phyloP scores from a whole-genome alignment of 2,113 vertebrate species.

The Malurus elegans region DNA sequence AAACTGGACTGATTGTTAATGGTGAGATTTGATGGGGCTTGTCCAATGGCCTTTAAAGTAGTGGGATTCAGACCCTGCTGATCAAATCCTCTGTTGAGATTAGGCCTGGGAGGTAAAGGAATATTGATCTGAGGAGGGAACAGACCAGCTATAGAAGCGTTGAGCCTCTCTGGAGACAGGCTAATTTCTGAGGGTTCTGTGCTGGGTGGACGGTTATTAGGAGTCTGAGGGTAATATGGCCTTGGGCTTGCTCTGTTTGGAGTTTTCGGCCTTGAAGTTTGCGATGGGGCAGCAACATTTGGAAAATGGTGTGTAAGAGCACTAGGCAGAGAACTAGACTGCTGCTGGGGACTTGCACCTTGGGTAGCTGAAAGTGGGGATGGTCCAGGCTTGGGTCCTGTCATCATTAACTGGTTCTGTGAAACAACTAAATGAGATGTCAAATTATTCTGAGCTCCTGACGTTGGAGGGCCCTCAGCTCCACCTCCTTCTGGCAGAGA shows the following conservation, averaged over 20 bases:
- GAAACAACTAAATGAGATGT: slow-evolving; percentile 86
- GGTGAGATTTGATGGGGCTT: slow-evolving; percentile 87
- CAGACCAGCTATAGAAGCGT: slow-evolving; percentile 96
- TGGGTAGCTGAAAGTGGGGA: slow-evolving; percentile 82
- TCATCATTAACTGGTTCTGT: slow-evolving; percentile 86
- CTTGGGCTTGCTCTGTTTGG: slow-evolving; percentile 96
- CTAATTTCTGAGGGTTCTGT: slow-evolving; percentile 98
- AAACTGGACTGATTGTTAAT: slow-evolving; percentile 76
- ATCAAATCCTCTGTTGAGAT: slow-evolving; percentile 92
- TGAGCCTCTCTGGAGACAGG: slow-evolving; percentile 95
- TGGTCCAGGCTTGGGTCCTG: slow-evolving; percentile 83
- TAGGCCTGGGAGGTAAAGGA: slow-evolving; percentile 92
- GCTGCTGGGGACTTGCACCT: slow-evolving; percentile 90
- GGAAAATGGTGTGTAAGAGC: slow-evolving; percentile 88
- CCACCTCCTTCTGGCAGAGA: slow-evolving; percentile 71
- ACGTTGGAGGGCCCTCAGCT: slow-evolving; percentile 66
- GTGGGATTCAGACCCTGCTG: slow-evolving; percentile 98
- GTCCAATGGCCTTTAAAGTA: slow-evolving; percentile 96
- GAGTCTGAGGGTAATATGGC: slow-evolving; percentile 94
- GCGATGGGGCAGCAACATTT: slow-evolving; percentile 86
- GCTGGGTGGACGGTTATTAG: slow-evolving; percentile 95
- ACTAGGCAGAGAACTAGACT: slow-evolving; percentile 79
- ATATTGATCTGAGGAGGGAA: slow-evolving; percentile 99
- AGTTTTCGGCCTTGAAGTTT: slow-evolving; percentile 94
- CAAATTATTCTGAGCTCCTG: slow-evolving; percentile 79